Conservation (phyloP, 2,888 invertebrate species). For the Cynaeus angustus region DNA sequence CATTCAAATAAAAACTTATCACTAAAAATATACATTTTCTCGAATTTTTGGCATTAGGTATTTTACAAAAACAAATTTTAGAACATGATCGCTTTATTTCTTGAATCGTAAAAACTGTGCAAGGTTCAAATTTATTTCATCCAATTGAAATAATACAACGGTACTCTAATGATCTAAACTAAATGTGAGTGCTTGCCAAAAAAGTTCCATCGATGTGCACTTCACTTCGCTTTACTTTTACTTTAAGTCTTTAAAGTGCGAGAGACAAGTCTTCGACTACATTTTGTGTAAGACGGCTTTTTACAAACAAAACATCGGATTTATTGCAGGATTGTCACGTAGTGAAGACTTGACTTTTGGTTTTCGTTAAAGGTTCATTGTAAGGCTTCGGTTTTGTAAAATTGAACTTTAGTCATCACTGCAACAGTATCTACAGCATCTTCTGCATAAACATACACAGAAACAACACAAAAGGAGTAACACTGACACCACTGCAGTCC, state of each 20-base stretch:
- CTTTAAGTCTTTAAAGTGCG: constrained; percentile 38
- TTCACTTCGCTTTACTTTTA: constrained; percentile 40
- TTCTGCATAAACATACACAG: constrained; percentile 68
- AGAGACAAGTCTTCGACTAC: constrained; percentile 30
- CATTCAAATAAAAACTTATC: constrained; percentile 54
- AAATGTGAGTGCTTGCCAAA: constrained; percentile 45
- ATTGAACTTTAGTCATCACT: constrained; percentile 58
- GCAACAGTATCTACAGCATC: constrained; percentile 69
- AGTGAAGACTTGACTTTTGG: constrained; percentile 33
- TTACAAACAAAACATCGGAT: constrained; percentile 24
- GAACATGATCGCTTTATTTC: constrained; percentile 58
- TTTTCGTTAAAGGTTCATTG: constrained; percentile 44
- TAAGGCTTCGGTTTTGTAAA: constrained; percentile 52
- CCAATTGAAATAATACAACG: constrained; percentile 39
- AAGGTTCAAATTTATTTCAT: constrained; percentile 43
- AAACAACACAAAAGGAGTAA: constrained; percentile 66
- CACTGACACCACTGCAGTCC: constrained; percentile 63
- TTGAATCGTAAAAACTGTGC: constrained; percentile 57
- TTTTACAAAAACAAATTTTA: constrained; percentile 58
- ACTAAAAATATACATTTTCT: constrained; percentile 59
- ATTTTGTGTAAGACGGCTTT: constrained; percentile 20
- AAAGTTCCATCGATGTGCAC: constrained; percentile 47
- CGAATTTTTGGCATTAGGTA: constrained; percentile 48
- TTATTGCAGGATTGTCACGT: constrained; percentile 39
- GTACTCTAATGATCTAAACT: constrained; percentile 44